Evolutionary conservation across 2,797 vertebrate species (phyloP).

Genomic region (Naso thynnoides): DNA sequence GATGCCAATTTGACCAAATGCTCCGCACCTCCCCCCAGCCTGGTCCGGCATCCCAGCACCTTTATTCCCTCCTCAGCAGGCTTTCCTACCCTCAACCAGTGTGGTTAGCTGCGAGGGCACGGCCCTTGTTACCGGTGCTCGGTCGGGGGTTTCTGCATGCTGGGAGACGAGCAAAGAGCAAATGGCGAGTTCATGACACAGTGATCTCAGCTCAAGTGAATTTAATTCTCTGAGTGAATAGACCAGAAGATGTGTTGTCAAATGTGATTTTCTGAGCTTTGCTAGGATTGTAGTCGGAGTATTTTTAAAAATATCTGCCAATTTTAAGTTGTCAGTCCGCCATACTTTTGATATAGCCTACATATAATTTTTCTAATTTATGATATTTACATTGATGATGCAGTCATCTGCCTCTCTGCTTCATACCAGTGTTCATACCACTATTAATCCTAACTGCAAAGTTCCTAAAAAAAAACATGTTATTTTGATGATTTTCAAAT

Average conservation of each 20-base stretch:
- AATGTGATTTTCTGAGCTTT: conserved; percentile 6
- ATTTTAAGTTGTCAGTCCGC: neutral
- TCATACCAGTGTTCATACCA: neutral
- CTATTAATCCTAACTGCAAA: neutral
- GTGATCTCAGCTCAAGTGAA: conserved; percentile 52
- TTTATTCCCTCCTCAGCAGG: conserved; percentile 64
- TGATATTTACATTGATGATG: neutral
- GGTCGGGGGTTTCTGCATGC: conserved; percentile 59
- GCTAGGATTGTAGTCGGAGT: neutral
- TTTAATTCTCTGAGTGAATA: conserved; percentile 56
- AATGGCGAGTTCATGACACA: conserved; percentile 56
- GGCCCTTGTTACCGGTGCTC: conserved; percentile 73
- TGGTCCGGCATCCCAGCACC: conserved; percentile 43
- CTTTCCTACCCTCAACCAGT: conserved; percentile 32
- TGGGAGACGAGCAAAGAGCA: conserved; percentile 60
- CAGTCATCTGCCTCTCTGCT: neutral
- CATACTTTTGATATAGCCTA: neutral
- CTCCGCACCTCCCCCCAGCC: conserved; percentile 36
- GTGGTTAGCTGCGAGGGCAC: conserved; percentile 56
- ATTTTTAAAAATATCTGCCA: neutral
- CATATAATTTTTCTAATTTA: too few species aligned
- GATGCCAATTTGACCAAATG: conserved; percentile 72
- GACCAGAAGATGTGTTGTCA: conserved; percentile 32
- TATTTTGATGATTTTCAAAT: neutral
- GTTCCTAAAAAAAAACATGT: neutral